Conservation (phyloP, 2,797 vertebrate species). For the Liasis olivaceus region DNA sequence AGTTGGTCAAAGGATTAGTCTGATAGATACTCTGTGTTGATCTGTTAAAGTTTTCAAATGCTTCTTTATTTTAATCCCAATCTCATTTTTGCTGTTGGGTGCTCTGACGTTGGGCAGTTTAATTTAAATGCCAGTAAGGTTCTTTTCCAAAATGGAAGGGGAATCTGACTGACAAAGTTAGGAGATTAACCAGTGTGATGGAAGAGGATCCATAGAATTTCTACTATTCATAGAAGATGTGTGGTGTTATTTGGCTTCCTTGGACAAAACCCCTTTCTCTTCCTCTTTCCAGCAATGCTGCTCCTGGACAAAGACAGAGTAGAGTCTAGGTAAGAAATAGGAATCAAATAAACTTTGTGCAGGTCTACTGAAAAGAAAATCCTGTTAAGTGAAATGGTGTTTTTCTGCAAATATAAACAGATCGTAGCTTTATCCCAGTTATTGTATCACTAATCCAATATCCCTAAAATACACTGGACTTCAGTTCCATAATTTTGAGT, state of each 20-base stretch:
- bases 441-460: not conserved
- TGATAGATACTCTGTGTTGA: not conserved
- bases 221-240: not conserved
- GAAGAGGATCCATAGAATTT: not conserved
- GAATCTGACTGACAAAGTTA: too few species aligned
- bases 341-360: not conserved
- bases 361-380: not conserved
- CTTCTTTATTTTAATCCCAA: not conserved
- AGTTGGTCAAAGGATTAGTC: not conserved
- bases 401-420: not conserved
- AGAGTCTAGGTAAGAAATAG: conserved; percentile 61
- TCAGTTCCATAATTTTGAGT: not conserved
- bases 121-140: not conserved
- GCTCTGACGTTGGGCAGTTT: not conserved
- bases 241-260: not conserved
- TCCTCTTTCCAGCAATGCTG: conserved; percentile 62
- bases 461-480: not conserved
- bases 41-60: not conserved
- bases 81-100: not conserved
- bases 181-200: not conserved
- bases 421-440: not conserved
- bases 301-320: conserved; percentile 41
- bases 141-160: not conserved
- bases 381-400: not conserved
- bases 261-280: not conserved